Evolutionary conservation across 2,888 invertebrate genomes (phyloP).

Genomic region (Argyra leucocephala): DNA sequence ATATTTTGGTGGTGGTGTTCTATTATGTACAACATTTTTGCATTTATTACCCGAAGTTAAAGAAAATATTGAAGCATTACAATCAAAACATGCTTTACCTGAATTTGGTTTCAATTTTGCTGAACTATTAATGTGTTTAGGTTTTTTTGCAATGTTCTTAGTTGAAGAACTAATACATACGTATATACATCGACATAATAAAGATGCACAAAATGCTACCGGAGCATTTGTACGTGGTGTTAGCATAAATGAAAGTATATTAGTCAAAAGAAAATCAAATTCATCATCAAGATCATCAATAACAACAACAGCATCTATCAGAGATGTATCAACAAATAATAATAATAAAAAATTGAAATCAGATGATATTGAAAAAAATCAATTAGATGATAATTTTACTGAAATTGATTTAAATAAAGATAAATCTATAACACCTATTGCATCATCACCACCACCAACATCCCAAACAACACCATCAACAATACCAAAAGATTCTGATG

Average conservation of each 20-base stretch:
- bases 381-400: background rate
- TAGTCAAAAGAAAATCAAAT: conserved; percentile 24
- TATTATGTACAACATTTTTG: conserved; percentile 70
- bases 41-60: conserved; percentile 72
- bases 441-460: background rate
- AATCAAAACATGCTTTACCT: conserved; percentile 43
- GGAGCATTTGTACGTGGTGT: conserved; percentile 38
- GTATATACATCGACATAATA: conserved; percentile 51
- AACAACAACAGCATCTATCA: background rate
- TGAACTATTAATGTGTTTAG: conserved; percentile 62
- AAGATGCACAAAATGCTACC: conserved; percentile 29
- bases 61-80: conserved; percentile 55
- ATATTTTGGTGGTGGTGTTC: conserved; percentile 77
- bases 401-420: background rate
- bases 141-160: conserved; percentile 67
- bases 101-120: conserved; percentile 55
- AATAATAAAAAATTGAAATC: conserved; percentile 10
- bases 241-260: conserved; percentile 34
- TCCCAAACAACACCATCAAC: background rate
- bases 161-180: conserved; percentile 71
- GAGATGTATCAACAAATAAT: background rate
- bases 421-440: background rate
- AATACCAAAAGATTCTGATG: background rate
- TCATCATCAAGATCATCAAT: background rate
- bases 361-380: background rate